Conservation (phyloP, 2,888 invertebrate species). For the Argyresthia albistria region DNA sequence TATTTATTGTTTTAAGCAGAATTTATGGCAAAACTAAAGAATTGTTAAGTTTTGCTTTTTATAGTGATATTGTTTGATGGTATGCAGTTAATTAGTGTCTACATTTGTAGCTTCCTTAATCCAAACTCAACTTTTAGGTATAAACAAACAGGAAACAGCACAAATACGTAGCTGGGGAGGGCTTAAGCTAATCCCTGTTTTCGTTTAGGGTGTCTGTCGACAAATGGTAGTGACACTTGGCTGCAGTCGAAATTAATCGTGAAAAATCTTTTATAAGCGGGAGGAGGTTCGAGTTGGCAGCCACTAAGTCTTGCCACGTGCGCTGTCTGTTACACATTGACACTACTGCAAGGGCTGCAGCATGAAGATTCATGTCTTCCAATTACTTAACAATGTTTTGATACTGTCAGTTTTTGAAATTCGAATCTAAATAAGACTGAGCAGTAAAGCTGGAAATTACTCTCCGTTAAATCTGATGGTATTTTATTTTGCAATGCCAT, state of each 20-base stretch:
- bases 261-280: constrained; percentile 52
- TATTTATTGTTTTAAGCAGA: no score
- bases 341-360: constrained; percentile 13
- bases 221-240: constrained; percentile 63
- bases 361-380: no score
- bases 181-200: constrained; percentile 64
- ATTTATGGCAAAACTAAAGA: no score
- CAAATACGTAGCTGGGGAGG: constrained; percentile 34
- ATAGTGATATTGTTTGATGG: no score
- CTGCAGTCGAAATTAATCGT: constrained; percentile 62
- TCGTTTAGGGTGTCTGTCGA: constrained; percentile 60
- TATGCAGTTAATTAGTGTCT: no score
- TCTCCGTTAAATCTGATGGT: no score
- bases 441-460: no score
- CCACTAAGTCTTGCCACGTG: constrained; percentile 61
- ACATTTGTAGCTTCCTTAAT: not conserved
- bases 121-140: constrained; percentile 5
- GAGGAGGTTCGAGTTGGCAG: constrained; percentile 31
- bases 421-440: no score
- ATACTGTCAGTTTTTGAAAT: no score
- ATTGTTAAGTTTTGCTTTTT: no score
- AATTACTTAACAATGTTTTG: no score
- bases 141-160: constrained; percentile 54
- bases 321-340: constrained; percentile 62
- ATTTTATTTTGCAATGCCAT: no score